Evolutionary conservation across 2,113 vertebrate species (phyloP).

Genomic region (Mormyrus lacerda): DNA sequence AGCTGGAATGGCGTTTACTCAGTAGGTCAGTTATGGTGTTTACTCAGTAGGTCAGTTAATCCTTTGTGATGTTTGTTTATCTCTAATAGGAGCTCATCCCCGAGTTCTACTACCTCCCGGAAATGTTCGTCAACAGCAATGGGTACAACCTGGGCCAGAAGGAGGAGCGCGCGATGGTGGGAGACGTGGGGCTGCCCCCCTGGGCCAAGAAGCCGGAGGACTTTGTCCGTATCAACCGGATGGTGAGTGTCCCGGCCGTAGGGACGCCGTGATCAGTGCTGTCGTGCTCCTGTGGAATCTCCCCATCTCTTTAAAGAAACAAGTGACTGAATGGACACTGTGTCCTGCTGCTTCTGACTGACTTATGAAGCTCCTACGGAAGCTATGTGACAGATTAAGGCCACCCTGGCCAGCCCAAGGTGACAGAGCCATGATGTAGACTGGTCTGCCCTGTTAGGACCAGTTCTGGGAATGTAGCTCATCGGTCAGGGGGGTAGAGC

Average conservation of each 20-base stretch:
- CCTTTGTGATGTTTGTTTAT: background rate
- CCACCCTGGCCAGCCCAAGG: background rate
- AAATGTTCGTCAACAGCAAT: conserved; percentile 98
- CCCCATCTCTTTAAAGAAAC: background rate
- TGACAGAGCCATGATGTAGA: background rate
- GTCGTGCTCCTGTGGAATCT: background rate
- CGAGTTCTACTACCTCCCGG: conserved; percentile 96
- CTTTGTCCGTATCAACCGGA: conserved; percentile 96
- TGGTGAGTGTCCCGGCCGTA: conserved; percentile 68
- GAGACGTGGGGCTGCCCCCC: conserved; percentile 85
- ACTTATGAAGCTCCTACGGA: background rate
- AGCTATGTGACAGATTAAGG: background rate
- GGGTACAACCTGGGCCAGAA: conserved; percentile 81
- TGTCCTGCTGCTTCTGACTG: background rate
- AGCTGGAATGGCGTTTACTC: too few species aligned
- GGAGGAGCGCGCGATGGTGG: conserved; percentile 77
- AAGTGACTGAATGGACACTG: background rate
- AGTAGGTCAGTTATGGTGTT: background rate
- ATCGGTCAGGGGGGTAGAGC: background rate
- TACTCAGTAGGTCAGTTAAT: background rate
- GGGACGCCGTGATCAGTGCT: background rate
- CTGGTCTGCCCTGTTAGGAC: background rate
- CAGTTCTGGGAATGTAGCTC: background rate
- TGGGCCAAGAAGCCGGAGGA: conserved; percentile 98
- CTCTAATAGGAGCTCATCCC: conserved; percentile 83